Base-by-base conservation (phyloP, 2,888 invertebrate species). In the Callimorpha dominula region DNA sequence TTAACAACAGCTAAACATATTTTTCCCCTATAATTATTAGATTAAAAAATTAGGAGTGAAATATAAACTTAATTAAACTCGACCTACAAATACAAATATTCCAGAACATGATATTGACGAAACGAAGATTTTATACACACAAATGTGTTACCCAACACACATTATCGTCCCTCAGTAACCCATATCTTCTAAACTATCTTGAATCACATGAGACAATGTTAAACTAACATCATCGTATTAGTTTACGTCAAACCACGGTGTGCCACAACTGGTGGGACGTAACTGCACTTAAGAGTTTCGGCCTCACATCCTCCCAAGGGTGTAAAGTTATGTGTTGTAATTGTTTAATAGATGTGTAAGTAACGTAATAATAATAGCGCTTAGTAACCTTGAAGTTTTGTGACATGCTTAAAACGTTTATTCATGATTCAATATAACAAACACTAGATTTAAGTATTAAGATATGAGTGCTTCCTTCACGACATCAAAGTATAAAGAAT, bases 171-270 rank as follows among this genome's bases (percentile, higher is more conserved):
- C 54, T 31, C 31, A 40, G 68, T 17, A 65, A 31, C 74, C 71
- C 49, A 68, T 68, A 71, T 74, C 74, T 68, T 52, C 9, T 52
- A 17, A 74, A 71, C 71, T 71, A 71, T 68, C n/a, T 68, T 43
- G 43, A 71, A 74, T 52, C 50, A 52, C 11, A 52, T 11, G 57
- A 46, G 71, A 74, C 71, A 75, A 68, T 74, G 75, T 74, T 71
- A 82, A 82, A 82, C 76, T 81, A 82, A 74, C 66, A 72, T 70
- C 74, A 74, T 78, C 77, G 78, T 75, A 83, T 83, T 81, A 81
- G 83, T 83, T 83, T 83, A 76, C 43, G 54, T 42, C 7, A 73
- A 74, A 78, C 81, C 83, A 74, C 81, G 49, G 65, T 57, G 52
- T 31, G 17, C 31, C 69, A 49, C 49, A 31, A 20, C 54, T 62